Evolutionary conservation across 2,113 vertebrate species (phyloP), one percentile per base, ranked within the genome.

Genomic region (Scolopax mira): DNA sequence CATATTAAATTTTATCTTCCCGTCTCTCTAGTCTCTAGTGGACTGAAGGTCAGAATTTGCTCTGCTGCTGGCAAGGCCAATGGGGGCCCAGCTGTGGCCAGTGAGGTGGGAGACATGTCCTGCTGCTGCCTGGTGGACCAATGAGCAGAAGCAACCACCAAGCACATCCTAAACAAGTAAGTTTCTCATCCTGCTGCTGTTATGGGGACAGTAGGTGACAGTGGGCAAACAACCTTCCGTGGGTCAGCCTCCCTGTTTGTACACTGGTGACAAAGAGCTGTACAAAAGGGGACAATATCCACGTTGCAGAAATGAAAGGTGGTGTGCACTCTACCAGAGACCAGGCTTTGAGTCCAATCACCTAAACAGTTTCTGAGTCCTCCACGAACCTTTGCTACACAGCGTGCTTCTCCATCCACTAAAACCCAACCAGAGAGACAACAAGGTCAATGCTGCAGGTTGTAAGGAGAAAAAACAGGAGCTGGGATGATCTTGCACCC

Each of bases 1-100:
- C 14, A 11, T 10, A 58, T 16, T 39, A 79, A 41, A 81, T 31
- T 79, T 51, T 37, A 58, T 60, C 30, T 61, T 69, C 25, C 10
- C 6, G 7, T 30, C 86, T 52, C 82, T 57, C 67, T 22, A 66
- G 2, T 42, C 0, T 1, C 0, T 0, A 2, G 3, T 0, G 0
- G 2, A n/a, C 7, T 0, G 4, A 39, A 72, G 67, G 49, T 14
- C 54, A 31, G n/a, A 0, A 7, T 4, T 31, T 49, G 33, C 48
- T 52, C 58, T 24, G 70, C 51, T 61, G 79, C 49, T 31, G 1
- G 52, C 1, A 7, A 39, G 19, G 75, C 24, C 2, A 11, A 37
- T 22, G 52, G 49, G 3, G 2, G 46, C 33, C 3, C 2, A 3
- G 23, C 23, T 3, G 1, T 5, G 67, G 54, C 2, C 0, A 0